Percentiles rank a stretch among this genome's conserved stretches.
Conservation (phyloP, 2,113 vertebrate genomes). For the Anolis carolinensis region DNA sequence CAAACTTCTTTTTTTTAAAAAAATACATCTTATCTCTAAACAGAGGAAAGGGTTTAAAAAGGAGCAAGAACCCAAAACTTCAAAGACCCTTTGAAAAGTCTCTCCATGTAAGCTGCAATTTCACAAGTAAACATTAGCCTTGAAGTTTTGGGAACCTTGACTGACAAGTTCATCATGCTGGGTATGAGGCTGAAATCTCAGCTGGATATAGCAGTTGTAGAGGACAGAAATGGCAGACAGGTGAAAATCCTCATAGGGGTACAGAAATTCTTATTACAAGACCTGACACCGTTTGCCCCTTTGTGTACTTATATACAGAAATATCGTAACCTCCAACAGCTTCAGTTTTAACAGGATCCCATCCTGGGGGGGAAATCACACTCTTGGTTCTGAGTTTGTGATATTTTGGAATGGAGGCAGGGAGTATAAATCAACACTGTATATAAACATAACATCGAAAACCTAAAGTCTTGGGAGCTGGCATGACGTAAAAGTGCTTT, state of each 20-base stretch:
- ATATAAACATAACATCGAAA: not conserved
- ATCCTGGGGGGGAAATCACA: not conserved
- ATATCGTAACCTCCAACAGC: not conserved
- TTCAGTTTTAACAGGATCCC: not conserved
- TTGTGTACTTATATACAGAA: not conserved
- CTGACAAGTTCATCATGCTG: constrained; percentile 9
- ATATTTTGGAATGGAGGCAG: not conserved
- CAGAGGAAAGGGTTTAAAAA: not conserved
- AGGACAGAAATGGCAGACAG: not conserved
- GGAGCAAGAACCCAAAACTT: not conserved
- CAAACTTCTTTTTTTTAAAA: not conserved
- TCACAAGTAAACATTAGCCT: not conserved
- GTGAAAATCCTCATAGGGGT: not conserved
- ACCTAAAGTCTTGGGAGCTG: not conserved
- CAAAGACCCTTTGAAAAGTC: not conserved
- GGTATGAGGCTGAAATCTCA: constrained; percentile 8
- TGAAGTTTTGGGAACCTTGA: constrained; percentile 15
- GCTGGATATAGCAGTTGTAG: not conserved
- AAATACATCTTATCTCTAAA: not conserved
- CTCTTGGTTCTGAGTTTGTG: not conserved
- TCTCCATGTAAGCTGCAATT: not conserved
- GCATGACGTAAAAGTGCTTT: not conserved
- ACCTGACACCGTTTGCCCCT: not conserved
- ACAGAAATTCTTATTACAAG: not conserved
- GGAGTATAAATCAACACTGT: not conserved